Evolutionary conservation across 2,113 vertebrate species (phyloP).

Genomic region (Sigmodon hispidus): DNA sequence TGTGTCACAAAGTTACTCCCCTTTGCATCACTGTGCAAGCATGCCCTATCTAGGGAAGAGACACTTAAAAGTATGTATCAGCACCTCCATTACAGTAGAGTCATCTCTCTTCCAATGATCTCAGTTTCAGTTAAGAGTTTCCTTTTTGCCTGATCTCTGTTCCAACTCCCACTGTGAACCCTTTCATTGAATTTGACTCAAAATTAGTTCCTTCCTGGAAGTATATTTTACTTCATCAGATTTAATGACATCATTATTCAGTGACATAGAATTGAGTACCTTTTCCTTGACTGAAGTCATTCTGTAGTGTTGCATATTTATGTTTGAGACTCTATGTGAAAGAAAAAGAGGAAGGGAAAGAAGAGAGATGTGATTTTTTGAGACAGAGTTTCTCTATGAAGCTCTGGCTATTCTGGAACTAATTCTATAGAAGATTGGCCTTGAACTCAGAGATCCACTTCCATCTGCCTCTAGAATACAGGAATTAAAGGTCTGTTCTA

Average conservation of each 20-base stretch:
- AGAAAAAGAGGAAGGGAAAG: background rate
- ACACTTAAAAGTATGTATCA: background rate
- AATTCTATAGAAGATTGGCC: background rate
- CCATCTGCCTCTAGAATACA: background rate
- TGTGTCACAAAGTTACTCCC: background rate
- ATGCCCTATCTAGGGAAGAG: background rate
- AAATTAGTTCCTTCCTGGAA: conserved; percentile 52
- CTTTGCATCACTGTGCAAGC: background rate
- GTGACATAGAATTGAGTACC: background rate
- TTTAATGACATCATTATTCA: background rate
- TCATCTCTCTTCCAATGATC: background rate
- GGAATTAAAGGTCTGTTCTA: background rate
- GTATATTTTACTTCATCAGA: background rate
- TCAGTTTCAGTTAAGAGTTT: conserved; percentile 38
- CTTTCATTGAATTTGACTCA: conserved; percentile 18
- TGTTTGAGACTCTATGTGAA: background rate
- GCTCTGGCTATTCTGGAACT: background rate
- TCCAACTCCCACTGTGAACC: background rate
- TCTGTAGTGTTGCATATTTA: background rate
- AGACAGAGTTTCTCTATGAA: background rate
- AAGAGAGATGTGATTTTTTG: background rate
- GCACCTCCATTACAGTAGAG: background rate
- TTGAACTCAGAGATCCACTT: background rate
- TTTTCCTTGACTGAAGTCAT: background rate
- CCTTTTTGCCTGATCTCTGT: background rate